Conservation (phyloP, 2,113 vertebrate genomes). For the Chloropsis hardwickii region DNA sequence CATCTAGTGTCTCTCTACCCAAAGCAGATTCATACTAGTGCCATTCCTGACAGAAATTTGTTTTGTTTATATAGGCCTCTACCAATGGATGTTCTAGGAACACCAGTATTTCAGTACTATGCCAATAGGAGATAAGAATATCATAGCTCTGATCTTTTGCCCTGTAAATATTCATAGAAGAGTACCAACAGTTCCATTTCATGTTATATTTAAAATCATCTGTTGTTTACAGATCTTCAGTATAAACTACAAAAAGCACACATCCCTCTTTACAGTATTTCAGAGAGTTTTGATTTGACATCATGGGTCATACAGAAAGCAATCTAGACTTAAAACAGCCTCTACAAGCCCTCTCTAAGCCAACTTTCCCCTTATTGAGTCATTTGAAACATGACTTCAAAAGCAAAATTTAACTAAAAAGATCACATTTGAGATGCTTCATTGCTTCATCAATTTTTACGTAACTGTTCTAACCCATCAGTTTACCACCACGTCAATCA, state of each 20-base stretch:
- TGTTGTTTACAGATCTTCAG: not conserved
- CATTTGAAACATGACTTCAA: not conserved
- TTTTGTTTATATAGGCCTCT: not conserved
- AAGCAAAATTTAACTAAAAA: not conserved
- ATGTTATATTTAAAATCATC: not conserved
- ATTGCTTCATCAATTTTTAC: not conserved
- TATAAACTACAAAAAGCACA: not conserved
- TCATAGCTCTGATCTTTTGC: not conserved
- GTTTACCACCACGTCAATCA: not conserved
- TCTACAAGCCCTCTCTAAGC: not conserved
- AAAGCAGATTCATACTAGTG: not conserved
- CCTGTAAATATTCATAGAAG: not conserved
- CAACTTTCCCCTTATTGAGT: not conserved
- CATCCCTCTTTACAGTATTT: not conserved
- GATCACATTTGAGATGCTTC: rapidly evolving
- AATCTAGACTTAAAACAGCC: not conserved
- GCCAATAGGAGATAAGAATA: not conserved
- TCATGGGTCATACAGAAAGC: not conserved
- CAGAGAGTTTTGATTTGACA: not conserved
- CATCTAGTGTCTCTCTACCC: not conserved
- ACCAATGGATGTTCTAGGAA: not conserved
- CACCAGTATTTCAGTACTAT: not conserved
- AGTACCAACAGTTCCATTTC: not conserved
- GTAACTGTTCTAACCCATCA: not conserved
- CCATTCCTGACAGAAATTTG: not conserved